A percentile compares a stretch with the other conserved stretches of the same genome.
Evolutionary conservation across 2,113 vertebrate species (phyloP).

Genomic region (Pardalotus punctatus): DNA sequence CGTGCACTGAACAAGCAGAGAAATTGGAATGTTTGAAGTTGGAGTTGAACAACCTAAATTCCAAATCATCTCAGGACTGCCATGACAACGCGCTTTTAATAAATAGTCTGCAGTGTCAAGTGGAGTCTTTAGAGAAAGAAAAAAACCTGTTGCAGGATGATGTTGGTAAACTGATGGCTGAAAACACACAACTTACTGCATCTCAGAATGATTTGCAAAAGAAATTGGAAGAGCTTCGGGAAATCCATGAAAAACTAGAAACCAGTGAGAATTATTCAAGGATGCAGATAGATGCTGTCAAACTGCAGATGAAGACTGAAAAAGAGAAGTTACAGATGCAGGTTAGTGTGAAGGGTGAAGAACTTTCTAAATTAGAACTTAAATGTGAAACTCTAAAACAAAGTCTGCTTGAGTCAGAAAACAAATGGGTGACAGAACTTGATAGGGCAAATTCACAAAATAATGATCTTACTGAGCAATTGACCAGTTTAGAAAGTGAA

Average conservation of each 20-base stretch:
- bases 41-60: constrained; percentile 70
- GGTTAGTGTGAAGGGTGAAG: constrained; percentile 86
- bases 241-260: constrained; percentile 72
- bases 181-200: constrained; percentile 71
- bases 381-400: constrained; percentile 76
- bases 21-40: constrained; percentile 60
- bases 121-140: constrained; percentile 63
- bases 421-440: constrained; percentile 77
- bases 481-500: constrained; percentile 74
- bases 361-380: constrained; percentile 73
- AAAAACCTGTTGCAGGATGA: constrained; percentile 68
- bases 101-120: constrained; percentile 55
- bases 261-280: constrained; percentile 65
- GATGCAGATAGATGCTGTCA: constrained; percentile 63
- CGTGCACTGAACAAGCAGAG: constrained; percentile 74
- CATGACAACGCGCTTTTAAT: constrained; percentile 13
- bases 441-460: constrained; percentile 76
- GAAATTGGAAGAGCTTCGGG: constrained; percentile 64
- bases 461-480: constrained; percentile 69
- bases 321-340: constrained; percentile 80
- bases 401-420: constrained; percentile 81
- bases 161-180: constrained; percentile 59
- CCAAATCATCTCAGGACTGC: constrained; percentile 70
- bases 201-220: constrained; percentile 44
- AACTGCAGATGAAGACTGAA: constrained; percentile 69